Evolutionary conservation across 2,113 vertebrate genomes (phyloP).

Genomic region (Cynocephalus volans): DNA sequence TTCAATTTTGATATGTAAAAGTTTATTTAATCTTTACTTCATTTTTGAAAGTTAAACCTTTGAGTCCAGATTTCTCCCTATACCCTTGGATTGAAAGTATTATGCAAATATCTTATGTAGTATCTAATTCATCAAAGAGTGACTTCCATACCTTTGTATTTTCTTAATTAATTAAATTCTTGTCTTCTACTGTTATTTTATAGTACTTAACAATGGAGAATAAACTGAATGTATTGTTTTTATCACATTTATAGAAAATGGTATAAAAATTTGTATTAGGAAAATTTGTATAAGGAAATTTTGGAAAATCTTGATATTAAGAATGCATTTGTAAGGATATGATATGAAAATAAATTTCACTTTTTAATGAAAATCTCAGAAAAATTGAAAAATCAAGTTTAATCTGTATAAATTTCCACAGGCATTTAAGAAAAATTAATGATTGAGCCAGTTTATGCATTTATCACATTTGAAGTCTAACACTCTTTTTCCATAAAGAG

Average conservation of each 20-base stretch:
- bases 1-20: background rate
- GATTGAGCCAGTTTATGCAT: background rate
- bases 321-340: conserved; percentile 5
- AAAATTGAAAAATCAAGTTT: conserved; percentile 44
- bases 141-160: background rate
- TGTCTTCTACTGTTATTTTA: background rate
- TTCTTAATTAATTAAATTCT: conserved; percentile 32
- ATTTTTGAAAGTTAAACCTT: conserved; percentile 63
- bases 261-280: background rate
- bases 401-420: background rate
- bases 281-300: conserved; percentile 1
- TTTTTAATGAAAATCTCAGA: conserved; percentile 37
- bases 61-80: background rate
- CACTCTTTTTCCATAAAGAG: conserved; percentile 11
- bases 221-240: conserved; percentile 47
- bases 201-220: conserved; percentile 27
- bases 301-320: background rate
- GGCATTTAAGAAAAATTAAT: conserved; percentile 53
- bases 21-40: conserved; percentile 12
- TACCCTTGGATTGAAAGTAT: background rate
- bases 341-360: conserved; percentile 14
- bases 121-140: background rate
- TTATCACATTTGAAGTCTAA: conserved; percentile 51
- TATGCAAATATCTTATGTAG: conserved; percentile 9
- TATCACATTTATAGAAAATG: conserved; percentile 40